Base-by-base conservation (phyloP, 2,113 vertebrate genomes). In the Chitala chitala region DNA sequence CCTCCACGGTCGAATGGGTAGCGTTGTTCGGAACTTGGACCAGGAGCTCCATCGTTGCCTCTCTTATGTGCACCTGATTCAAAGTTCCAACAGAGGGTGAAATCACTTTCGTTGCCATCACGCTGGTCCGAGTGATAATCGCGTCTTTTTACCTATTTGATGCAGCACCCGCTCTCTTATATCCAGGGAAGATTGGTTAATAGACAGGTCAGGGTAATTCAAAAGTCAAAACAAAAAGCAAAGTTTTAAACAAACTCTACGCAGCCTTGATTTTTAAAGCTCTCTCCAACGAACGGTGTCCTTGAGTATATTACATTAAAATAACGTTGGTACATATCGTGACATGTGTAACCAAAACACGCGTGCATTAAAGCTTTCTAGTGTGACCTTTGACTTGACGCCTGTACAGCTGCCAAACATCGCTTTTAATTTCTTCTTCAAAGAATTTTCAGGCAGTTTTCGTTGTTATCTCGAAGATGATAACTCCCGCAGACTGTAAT, bases 261-360 rank as follows among this genome's bases (percentile, higher is more conserved):
- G 72, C 80, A 89, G 86, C 96, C 94, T 97, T 96, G 93, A 76
- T 81, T 75, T 74, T 85, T 81, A 36, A 79, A 69, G 56, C 53
- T 78, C 87, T 83, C 75, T 80, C 80, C 81, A 72, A 80, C 69
- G 72, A 48, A 7, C 61, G 6, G 0, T 72, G 85, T 50, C 92
- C 93, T 94, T 92, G 89, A 86, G 77, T 24, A 78, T 61, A 76
- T 72, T 66, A 46, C 74, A 40, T 50, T 78, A 80, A 86, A 77
- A 77, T 80, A 73, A 73, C 78, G 75, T 85, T 75, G 75, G 77
- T 72, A 59, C 58, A 56, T 12, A 71, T 68, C 85, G 79, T 72
- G 59, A 80, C 51, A 69, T 78, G 79, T 82, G 70, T 83, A 86
- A 86, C 78, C 84, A 89, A 89, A 89, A 85, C 82, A 86, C 12